Percentiles rank a stretch among this genome's conserved stretches.
Evolutionary conservation across 1,140 invertebrate genomes (phyloP).

Genomic region (Drosophila mayri): DNA sequence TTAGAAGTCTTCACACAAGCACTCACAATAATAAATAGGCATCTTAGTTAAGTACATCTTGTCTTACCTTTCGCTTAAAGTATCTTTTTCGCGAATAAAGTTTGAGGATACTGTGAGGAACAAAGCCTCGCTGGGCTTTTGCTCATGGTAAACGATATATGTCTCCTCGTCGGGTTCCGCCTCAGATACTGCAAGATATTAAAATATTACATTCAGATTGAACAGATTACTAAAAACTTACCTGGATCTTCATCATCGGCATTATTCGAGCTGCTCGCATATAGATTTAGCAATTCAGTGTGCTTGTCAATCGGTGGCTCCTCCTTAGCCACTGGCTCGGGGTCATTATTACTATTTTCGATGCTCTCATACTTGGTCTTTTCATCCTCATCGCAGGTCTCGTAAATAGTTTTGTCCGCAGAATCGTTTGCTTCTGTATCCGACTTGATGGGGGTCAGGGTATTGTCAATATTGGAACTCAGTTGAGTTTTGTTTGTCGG

Average conservation of each 20-base stretch:
- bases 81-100: slow-evolving; percentile 82
- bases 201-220: not conserved
- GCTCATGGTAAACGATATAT: slow-evolving; percentile 70
- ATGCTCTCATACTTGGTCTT: slow-evolving; percentile 57
- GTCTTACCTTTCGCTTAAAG: slow-evolving; percentile 72
- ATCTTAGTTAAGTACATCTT: not conserved
- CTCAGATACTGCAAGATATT: slow-evolving; percentile 68
- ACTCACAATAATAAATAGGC: not conserved
- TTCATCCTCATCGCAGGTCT: slow-evolving; percentile 50
- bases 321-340: not conserved
- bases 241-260: slow-evolving; percentile 53
- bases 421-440: slow-evolving; percentile 6
- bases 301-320: slow-evolving; percentile 46
- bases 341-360: slow-evolving; percentile 2
- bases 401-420: slow-evolving; percentile 54
- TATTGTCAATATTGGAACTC: slow-evolving; percentile 16
- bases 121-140: slow-evolving; percentile 66
- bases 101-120: slow-evolving; percentile 79
- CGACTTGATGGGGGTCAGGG: slow-evolving; percentile 50
- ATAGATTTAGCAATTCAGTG: slow-evolving; percentile 56
- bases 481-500: slow-evolving; percentile 23
- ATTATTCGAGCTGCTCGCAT: slow-evolving; percentile 19
- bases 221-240: slow-evolving; percentile 1
- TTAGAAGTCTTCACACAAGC: not conserved
- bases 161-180: slow-evolving; percentile 75